Evolutionary conservation across 1,140 invertebrate genomes (phyloP).

Genomic region (Neodiprion pinetum): DNA sequence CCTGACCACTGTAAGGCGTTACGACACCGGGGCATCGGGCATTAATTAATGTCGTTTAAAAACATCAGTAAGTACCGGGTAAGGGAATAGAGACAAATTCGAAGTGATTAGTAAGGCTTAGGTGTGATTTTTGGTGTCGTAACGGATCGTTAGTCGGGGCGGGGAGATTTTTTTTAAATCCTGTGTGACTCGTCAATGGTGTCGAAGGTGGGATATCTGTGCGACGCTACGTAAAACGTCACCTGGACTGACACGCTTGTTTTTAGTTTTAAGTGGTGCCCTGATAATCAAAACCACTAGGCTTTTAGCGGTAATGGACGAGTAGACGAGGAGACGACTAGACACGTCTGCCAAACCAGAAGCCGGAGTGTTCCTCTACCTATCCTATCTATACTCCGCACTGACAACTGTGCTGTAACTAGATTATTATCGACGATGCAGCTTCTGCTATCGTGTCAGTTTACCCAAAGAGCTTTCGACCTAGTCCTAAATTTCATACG

Average conservation of each 20-base stretch:
- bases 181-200: too few relatives aligned
- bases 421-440: slow-evolving; percentile 1
- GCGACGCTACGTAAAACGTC: background rate
- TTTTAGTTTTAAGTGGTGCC: background rate
- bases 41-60: too few relatives aligned
- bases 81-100: too few relatives aligned
- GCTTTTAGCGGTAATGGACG: slow-evolving; percentile 7
- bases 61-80: too few relatives aligned
- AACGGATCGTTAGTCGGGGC: too few relatives aligned
- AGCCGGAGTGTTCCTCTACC: background rate
- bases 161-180: too few relatives aligned
- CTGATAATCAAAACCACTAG: slow-evolving; percentile 4
- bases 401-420: background rate
- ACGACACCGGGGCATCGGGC: too few relatives aligned
- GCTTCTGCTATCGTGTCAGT: background rate
- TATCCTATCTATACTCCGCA: background rate
- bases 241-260: background rate
- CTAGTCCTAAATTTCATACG: background rate
- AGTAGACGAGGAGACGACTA: slow-evolving; percentile 4
- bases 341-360: background rate
- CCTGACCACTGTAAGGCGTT: too few relatives aligned
- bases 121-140: too few relatives aligned
- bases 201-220: background rate
- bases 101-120: too few relatives aligned
- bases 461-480: background rate